Evolutionary conservation across 2,113 vertebrate species (phyloP).

Genomic region (Callipepla squamata): DNA sequence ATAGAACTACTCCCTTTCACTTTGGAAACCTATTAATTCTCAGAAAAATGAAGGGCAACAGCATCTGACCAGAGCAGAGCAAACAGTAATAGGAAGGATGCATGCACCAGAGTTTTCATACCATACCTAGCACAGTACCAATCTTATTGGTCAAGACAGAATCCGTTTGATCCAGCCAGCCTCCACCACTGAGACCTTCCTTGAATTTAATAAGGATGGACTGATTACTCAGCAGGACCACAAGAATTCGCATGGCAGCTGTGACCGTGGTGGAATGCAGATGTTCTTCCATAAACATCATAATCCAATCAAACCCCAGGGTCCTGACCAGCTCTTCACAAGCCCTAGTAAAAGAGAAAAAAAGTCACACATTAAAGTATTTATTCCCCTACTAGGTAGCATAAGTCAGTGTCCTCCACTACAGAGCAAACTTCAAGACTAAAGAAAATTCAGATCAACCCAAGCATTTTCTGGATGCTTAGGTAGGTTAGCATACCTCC

Average conservation of each 20-base stretch:
- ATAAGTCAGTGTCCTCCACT: neutral
- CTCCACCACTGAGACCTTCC: constrained; percentile 93
- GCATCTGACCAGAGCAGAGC: neutral
- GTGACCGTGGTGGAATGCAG: constrained; percentile 94
- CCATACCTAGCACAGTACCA: constrained; percentile 94
- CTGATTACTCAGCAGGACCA: constrained; percentile 92
- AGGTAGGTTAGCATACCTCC: neutral
- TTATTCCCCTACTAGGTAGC: neutral
- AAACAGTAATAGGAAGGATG: neutral
- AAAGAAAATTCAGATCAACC: neutral
- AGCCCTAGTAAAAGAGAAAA: constrained; percentile 77
- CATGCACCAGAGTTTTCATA: neutral
- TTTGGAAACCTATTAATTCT: neutral
- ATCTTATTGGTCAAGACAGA: constrained; percentile 98
- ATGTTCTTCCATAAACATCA: constrained; percentile 98
- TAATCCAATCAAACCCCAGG: constrained; percentile 95
- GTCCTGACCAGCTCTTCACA: constrained; percentile 95
- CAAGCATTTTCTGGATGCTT: neutral
- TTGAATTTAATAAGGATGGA: constrained; percentile 92
- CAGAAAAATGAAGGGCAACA: neutral
- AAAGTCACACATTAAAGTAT: neutral
- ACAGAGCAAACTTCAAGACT: neutral
- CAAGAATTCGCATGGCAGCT: constrained; percentile 91
- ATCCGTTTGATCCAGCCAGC: constrained; percentile 98
- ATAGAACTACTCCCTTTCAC: neutral